Conservation (phyloP, 2,113 vertebrate genomes). For the Eolophus roseicapilla region DNA sequence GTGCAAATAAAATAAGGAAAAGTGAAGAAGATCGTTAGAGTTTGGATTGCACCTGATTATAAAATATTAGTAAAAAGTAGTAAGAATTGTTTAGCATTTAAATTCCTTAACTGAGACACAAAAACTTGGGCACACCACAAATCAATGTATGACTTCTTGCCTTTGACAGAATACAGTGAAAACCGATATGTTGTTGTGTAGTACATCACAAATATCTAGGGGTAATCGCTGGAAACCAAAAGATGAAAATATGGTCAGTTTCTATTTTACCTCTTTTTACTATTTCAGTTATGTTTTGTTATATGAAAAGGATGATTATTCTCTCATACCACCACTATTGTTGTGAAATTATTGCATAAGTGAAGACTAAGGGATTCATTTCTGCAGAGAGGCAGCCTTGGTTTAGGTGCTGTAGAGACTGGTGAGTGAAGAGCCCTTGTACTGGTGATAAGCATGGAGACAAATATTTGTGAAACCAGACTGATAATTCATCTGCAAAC, state of each 20-base stretch:
- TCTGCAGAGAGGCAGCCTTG: not conserved
- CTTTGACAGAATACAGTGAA: not conserved
- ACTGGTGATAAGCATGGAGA: not conserved
- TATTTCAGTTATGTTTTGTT: not conserved
- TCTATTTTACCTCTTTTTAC: constrained; percentile 22
- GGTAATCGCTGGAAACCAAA: constrained; percentile 4
- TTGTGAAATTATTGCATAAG: not conserved
- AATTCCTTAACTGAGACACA: not conserved
- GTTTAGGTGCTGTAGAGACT: not conserved
- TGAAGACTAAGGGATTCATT: not conserved
- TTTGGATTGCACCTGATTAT: not conserved
- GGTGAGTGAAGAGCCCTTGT: not conserved
- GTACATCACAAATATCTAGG: not conserved
- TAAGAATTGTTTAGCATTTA: not conserved
- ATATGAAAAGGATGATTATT: not conserved
- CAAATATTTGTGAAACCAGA: constrained; percentile 3
- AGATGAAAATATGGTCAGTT: constrained; percentile 2
- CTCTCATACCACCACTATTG: fast-evolving
- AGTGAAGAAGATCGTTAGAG: not conserved
- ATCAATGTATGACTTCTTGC: not conserved
- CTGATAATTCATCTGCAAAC: constrained; percentile 12
- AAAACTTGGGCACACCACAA: constrained; percentile 2
- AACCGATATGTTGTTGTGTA: not conserved
- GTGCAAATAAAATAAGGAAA: not conserved
- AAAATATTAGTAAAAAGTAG: not conserved